Evolutionary conservation across 2,113 vertebrate genomes (phyloP), one percentile per base, ranked within the genome.

Genomic region (Dipodomys spectabilis): DNA sequence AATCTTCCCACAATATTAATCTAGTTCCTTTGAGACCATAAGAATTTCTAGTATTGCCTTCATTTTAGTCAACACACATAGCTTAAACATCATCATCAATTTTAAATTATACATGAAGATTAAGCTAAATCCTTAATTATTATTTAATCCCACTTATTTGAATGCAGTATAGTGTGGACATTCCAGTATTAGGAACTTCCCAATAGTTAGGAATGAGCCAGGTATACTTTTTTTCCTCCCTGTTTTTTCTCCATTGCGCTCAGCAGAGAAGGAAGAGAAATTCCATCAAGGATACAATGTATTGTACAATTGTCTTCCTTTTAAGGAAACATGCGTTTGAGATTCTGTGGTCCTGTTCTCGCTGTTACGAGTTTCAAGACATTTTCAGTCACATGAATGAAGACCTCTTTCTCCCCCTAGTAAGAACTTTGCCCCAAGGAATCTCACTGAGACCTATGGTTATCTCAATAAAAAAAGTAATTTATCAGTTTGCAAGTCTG

Each of bases 381-480:
- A 57, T 91, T 84, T 95, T 57, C 65, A 64, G 0, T 35, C 35
- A 27, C 79, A 71, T 45, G 68, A 72, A 69, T 87, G 22, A 75
- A 96, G 78, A 12, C 69, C 30, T 93, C 74, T 90, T 74, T 67
- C 45, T 94, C 73, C 18, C 22, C 30, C 39, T 77, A 74, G 39
- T 60, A 53, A 86, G 82, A 73, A 62, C 69, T 87, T 69, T 86
- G 30, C 87, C 85, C 35, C 78, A 85, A 88, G 65, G 67, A 77
- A n/a, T 94, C 87, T 65, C 82, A 71, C 27, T 72, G 44, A 79
- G 82, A 67, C 57, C 35, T 39, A 72, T 73, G n/a, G 27, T 67
- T 82, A 28, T 95, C 19, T 64, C 68, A 87, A 85, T 74, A 78
- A 79, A 78, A 78, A 68, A 90, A 39, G 39, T 74, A 93, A 91